A percentile compares a stretch with the other conserved stretches of the same genome.
Conservation (phyloP, 1,140 invertebrate species). For the Temnothorax nylanderi region DNA sequence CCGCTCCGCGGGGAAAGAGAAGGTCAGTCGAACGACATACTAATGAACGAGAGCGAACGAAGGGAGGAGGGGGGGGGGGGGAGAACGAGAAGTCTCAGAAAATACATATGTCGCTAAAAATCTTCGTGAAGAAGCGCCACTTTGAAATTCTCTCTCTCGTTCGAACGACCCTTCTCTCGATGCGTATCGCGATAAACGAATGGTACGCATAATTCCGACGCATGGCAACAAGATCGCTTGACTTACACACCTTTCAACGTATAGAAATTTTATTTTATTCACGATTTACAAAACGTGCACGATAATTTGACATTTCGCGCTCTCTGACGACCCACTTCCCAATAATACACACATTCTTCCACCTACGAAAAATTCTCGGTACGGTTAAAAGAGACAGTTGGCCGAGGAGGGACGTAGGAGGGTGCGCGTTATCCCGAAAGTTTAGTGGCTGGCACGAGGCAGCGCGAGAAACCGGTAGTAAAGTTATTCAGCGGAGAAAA, state of each 20-base stretch:
- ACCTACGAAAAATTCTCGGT: conserved; percentile 47
- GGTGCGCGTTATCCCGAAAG: conserved; percentile 77
- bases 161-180: not conserved
- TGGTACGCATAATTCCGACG: not conserved
- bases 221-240: not conserved
- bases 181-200: not conserved
- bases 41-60: conserved; percentile 27
- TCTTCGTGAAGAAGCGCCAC: not conserved
- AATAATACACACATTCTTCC: conserved; percentile 32
- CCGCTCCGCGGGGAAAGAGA: conserved; percentile 13
- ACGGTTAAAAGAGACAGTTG: conserved; percentile 49
- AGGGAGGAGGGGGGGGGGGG: not conserved
- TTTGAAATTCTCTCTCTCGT: not conserved
- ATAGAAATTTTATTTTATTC: not conserved
- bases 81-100: not conserved
- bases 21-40: not conserved
- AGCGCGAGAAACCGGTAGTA: conserved; percentile 82
- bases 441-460: conserved; percentile 77
- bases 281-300: not conserved
- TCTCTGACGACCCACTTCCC: conserved; percentile 52
- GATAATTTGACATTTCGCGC: not conserved
- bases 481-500: conserved; percentile 79
- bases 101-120: conserved; percentile 11
- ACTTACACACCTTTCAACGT: not conserved
- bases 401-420: conserved; percentile 71